Base-by-base conservation (phyloP, 2,888 invertebrate species). In the Mamestra brassicae region DNA sequence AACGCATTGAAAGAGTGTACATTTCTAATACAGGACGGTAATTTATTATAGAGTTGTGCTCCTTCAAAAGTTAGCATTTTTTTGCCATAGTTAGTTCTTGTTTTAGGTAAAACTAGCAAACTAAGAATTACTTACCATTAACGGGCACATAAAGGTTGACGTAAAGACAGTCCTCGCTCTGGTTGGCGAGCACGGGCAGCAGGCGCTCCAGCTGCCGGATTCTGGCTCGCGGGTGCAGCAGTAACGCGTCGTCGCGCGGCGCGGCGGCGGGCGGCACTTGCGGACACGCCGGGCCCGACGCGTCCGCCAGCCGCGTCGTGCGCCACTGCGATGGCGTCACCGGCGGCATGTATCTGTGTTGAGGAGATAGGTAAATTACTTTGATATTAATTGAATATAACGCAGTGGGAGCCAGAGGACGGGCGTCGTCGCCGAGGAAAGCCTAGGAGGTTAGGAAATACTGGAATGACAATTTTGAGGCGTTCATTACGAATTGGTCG, bases 121-220 rank as follows among this genome's bases (percentile, higher is more conserved):
- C n/a, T n/a, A 42, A 55, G 8, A 17, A n/a, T 13, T 54, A 61
- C 88, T 90, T 60, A 95, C 95, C 95, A 85, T 91, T 97, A 89
- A 98, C 97, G 83, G 99, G 99, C 85, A 99, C 98, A 97, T 99
- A 99, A 88, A 99, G 97, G 97, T 99, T 99, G 93, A 99, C 98
- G 95, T 99, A 99, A 89, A 99, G 98, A 94, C 99, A 99, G 97
- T 99, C 99, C 97, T 99, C 99, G 94, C 98, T 99, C 97, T 99
- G 99, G 93, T 99, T 98, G 90, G 97, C 97, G 77, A 99, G 97
- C 86, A 98, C 96, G 34, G 99, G 98, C 88, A 98, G 95, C 87
- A 99, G 96, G 83, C 98, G 97, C 91, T 98, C 98, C 79, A 99
- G 97, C 93, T 99, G 98, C 38, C 98, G 97, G 84, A 99, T 97